These are phyloP conservation scores for Synergus umbraculus DNA, from an alignment of 2,888 invertebrate genomes.

Conservation along the genomic window DNA sequence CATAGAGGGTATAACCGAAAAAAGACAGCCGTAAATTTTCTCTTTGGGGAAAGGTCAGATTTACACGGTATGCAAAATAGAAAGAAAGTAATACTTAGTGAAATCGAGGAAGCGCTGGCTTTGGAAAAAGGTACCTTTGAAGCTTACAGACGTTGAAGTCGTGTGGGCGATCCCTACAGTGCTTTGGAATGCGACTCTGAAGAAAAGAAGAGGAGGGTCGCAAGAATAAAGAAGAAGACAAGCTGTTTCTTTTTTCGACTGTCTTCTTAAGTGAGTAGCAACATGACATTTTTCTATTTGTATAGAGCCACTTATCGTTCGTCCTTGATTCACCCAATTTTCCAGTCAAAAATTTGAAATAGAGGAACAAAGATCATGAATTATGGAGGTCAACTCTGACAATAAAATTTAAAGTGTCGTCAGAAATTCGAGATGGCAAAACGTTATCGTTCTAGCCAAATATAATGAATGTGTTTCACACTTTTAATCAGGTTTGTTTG, in stretches of 20 bases:
- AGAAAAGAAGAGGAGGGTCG: conserved; percentile 29
- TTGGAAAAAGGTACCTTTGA: conserved; percentile 13
- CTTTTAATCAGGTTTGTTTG: conserved; percentile 1
- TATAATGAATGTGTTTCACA: neutral
- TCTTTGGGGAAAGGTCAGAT: conserved; percentile 18
- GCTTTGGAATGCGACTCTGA: conserved; percentile 39
- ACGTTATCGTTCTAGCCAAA: conserved; percentile 23
- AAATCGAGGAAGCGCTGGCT: conserved; percentile 11
- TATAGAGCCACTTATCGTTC: neutral
- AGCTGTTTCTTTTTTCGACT: conserved; percentile 17
- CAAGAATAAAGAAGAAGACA: conserved; percentile 3
- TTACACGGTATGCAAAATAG: conserved; percentile 26
- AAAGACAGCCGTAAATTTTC: conserved; percentile 23
- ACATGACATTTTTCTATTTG: conserved; percentile 10
- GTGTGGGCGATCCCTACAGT: conserved; percentile 14
- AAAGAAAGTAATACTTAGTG: conserved; percentile 10
- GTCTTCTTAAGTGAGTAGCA: conserved; percentile 24
- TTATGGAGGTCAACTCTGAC: neutral
- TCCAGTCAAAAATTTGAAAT: neutral
- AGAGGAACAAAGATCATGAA: neutral
- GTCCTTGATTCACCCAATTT: neutral
- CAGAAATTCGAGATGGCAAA: neutral
- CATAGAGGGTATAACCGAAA: neutral
- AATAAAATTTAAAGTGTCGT: neutral
- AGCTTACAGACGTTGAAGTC: conserved; percentile 2